Percentiles rank a stretch among this genome's conserved stretches.
phyloP scores from a whole-genome alignment of 2,888 invertebrate species.

The Endotricha flammealis region DNA sequence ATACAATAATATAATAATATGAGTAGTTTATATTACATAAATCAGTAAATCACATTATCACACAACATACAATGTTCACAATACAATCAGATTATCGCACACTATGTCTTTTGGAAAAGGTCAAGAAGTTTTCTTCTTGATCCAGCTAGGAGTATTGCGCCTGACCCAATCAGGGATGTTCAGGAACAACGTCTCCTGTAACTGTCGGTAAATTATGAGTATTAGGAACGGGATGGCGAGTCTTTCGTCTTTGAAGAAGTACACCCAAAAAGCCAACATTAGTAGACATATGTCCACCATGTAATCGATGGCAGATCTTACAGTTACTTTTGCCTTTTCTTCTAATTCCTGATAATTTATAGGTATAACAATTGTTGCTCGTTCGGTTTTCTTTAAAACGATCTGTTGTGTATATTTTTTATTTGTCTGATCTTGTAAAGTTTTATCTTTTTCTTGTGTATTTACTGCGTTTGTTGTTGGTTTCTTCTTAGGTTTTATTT shows the following conservation, averaged over 20 bases:
- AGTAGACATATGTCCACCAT: slow-evolving; percentile 86
- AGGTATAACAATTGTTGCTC: slow-evolving; percentile 68
- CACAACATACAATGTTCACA: slow-evolving; percentile 64
- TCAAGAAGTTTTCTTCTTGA: slow-evolving; percentile 69
- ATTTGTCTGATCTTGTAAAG: slow-evolving; percentile 17
- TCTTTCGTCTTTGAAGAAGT: slow-evolving; percentile 87
- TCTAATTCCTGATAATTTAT: slow-evolving; percentile 77
- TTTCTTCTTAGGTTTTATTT: slow-evolving; percentile 19
- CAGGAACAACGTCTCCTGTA: slow-evolving; percentile 81
- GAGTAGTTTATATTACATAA: slow-evolving; percentile 46
- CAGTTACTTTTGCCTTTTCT: slow-evolving; percentile 81
- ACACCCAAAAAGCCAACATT: slow-evolving; percentile 87
- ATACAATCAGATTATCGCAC: slow-evolving; percentile 53
- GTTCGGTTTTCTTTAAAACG: slow-evolving; percentile 57
- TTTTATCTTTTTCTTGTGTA: slow-evolving; percentile 27
- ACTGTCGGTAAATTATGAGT: slow-evolving; percentile 86
- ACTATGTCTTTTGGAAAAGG: slow-evolving; percentile 60
- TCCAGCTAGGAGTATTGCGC: slow-evolving; percentile 57
- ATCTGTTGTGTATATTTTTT: slow-evolving; percentile 48
- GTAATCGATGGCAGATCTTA: slow-evolving; percentile 84
- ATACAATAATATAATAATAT: slow-evolving; percentile 32
- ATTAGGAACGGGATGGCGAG: slow-evolving; percentile 88
- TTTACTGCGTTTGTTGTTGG: slow-evolving; percentile 20
- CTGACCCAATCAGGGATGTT: slow-evolving; percentile 79
- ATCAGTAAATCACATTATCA: slow-evolving; percentile 56